phyloP scores from a whole-genome alignment of 2,797 vertebrate genomes.

The Erethizon dorsatum region DNA sequence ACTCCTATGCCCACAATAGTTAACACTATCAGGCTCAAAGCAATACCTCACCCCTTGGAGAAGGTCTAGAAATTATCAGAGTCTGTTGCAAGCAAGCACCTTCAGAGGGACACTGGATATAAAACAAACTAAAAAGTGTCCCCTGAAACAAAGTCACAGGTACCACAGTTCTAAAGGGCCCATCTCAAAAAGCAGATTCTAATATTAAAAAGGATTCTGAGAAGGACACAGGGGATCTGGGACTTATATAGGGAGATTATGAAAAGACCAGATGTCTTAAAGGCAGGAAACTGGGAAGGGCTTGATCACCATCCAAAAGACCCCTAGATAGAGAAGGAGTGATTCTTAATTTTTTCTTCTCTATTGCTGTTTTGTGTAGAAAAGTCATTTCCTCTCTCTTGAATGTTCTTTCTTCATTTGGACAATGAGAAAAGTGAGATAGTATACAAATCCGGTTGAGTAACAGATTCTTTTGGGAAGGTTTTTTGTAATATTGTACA shows the following conservation, averaged over 20 bases:
- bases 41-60: background rate
- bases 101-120: background rate
- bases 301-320: background rate
- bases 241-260: background rate
- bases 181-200: background rate
- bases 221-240: background rate
- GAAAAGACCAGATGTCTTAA: background rate
- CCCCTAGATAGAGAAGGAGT: background rate
- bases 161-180: background rate
- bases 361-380: background rate
- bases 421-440: background rate
- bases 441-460: background rate
- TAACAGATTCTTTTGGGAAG: background rate
- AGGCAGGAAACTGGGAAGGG: background rate
- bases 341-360: background rate
- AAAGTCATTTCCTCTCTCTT: background rate
- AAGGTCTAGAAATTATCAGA: background rate
- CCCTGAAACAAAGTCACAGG: background rate
- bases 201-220: background rate
- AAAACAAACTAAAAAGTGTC: background rate
- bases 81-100: background rate
- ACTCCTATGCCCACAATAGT: background rate
- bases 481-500: background rate
- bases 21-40: background rate
- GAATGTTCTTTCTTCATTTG: background rate